These are phyloP conservation scores for Phyllotis vaccarum DNA, from an alignment of 2,797 vertebrate genomes.

Conservation along the genomic window DNA sequence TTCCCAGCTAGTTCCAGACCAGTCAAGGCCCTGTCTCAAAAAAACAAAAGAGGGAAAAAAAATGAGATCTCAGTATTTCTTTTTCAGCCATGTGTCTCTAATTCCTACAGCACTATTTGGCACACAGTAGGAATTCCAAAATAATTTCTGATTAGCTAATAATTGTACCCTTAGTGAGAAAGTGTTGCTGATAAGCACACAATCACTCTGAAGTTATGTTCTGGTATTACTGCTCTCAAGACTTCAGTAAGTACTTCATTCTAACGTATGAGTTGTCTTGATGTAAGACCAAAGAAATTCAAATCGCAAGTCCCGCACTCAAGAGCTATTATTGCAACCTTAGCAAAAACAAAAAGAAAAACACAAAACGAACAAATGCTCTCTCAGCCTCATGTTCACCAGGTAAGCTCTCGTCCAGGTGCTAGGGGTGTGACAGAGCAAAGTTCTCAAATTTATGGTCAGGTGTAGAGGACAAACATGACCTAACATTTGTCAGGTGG, in stretches of 20 bases:
- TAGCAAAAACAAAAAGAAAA: background rate
- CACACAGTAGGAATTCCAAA: conserved; percentile 37
- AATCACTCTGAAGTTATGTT: background rate
- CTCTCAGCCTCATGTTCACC: background rate
- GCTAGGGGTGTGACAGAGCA: background rate
- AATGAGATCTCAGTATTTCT: background rate
- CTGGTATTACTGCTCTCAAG: background rate
- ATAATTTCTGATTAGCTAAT: background rate
- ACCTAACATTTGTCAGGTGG: background rate
- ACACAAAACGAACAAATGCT: too few relatives aligned
- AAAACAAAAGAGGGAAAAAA: conserved; percentile 27
- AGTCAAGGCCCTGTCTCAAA: background rate
- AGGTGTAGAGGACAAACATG: background rate
- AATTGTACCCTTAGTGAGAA: background rate
- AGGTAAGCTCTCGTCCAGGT: background rate
- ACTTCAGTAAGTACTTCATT: conserved; percentile 44
- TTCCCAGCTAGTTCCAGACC: background rate
- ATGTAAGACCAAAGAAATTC: conserved; percentile 28
- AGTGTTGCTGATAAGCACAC: background rate
- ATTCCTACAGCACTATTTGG: conserved; percentile 21
- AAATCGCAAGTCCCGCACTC: conserved; percentile 54
- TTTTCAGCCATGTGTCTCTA: conserved; percentile 21
- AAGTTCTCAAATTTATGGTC: background rate
- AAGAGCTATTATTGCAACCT: background rate
- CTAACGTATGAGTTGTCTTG: conserved; percentile 21